A percentile compares a stretch with the other conserved stretches of the same genome.
These are phyloP conservation scores for Pseudotriccus pelzelni DNA, from an alignment of 2,797 vertebrate species.

Conservation along the genomic window DNA sequence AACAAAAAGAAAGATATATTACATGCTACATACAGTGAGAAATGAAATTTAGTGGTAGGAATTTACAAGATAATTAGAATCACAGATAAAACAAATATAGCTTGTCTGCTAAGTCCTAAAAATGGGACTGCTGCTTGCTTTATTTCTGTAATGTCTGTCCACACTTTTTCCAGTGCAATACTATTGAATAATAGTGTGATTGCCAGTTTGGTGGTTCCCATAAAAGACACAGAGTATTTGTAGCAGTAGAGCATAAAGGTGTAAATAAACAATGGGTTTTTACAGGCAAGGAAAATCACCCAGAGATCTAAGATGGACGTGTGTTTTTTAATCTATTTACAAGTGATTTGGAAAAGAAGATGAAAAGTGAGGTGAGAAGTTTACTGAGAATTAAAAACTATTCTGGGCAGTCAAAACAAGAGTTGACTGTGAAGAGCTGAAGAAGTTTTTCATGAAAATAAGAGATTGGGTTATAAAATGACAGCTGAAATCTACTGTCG, in stretches of 20 bases:
- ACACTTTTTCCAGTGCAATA: not conserved
- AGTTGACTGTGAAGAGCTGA: not conserved
- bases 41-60: not conserved
- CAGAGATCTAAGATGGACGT: not conserved
- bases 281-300: not conserved
- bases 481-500: constrained; percentile 8
- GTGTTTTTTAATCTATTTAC: not conserved
- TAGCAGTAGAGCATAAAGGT: not conserved
- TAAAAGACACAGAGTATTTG: not conserved
- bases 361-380: not conserved
- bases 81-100: not conserved
- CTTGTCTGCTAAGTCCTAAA: not conserved
- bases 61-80: constrained; percentile 19
- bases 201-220: not conserved
- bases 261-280: constrained; percentile 17
- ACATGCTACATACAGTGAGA: not conserved
- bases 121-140: not conserved
- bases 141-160: not conserved
- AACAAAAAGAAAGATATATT: not conserved
- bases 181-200: not conserved
- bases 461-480: constrained; percentile 9
- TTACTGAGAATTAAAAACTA: constrained; percentile 18
- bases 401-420: constrained; percentile 25
- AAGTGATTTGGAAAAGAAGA: not conserved
- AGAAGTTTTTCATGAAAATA: constrained; percentile 51